Conservation (phyloP, 2,888 invertebrate species). For the Cistogaster globosa region DNA sequence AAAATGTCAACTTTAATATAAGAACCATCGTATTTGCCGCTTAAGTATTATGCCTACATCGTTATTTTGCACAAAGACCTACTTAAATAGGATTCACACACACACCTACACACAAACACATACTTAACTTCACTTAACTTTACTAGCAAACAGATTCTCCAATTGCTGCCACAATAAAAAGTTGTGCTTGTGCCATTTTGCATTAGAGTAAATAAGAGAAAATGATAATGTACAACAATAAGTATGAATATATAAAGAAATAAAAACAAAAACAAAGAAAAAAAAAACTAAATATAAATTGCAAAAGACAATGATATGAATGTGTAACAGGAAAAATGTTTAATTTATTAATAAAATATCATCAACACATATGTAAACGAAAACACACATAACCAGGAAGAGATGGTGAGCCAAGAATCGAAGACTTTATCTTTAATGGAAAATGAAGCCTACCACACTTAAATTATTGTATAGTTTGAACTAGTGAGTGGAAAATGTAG, state of each 20-base stretch:
- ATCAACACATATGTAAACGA: background rate
- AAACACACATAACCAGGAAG: background rate
- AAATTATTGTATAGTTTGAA: too few relatives aligned
- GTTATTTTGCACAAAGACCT: constrained; percentile 32
- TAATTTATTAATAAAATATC: constrained; percentile 61
- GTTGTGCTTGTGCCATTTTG: background rate
- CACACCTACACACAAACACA: background rate
- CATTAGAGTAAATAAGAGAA: constrained; percentile 35
- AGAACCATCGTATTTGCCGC: constrained; percentile 52
- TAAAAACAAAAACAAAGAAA: constrained; percentile 14
- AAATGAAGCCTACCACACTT: too few relatives aligned
- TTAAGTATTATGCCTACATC: constrained; percentile 54
- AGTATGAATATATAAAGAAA: constrained; percentile 10
- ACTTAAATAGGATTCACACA: constrained; percentile 3
- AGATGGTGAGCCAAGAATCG: background rate
- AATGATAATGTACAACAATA: constrained; percentile 14
- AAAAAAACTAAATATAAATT: constrained; percentile 50
- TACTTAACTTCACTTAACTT: constrained; percentile 10
- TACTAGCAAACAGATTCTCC: constrained; percentile 27
- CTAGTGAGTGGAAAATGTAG: too few relatives aligned
- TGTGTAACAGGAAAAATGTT: constrained; percentile 56
- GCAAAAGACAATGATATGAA: constrained; percentile 46
- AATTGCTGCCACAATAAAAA: background rate
- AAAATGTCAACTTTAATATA: constrained; percentile 79
- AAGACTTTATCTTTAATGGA: too few relatives aligned